Evolutionary conservation across 2,888 invertebrate genomes (phyloP), one percentile per base, ranked within the genome.

Genomic region (Elgonia sp.): DNA sequence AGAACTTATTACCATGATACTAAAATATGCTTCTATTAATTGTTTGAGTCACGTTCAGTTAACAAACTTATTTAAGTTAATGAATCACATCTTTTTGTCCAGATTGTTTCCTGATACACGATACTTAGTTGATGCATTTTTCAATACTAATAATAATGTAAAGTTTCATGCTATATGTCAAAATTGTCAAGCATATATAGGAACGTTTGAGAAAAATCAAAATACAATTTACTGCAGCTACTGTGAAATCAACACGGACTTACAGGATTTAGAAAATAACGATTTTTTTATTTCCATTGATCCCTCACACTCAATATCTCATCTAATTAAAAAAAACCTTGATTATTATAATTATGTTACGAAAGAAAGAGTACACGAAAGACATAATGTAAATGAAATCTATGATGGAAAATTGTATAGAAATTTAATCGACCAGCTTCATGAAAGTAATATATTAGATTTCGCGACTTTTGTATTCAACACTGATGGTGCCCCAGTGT

Each of bases 51-150:
- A 81, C 18, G 67, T 69, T 21, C 50, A 55, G 60, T 65, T 86
- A n/a, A 65, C 73, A 4, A 42, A 82, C 42, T 39, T 86, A 21
- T 81, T 87, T 16, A 72, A 60, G 81, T 18, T 88, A 29, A 46
- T 89, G 9, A 88, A 88, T 62, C 70, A 29, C 1, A 86, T 88
- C 0, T 86, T 89, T 46, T 37, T 6, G 10, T 46, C 12, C 18
- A 42, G 81, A n/a, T 57, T 89, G 12, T n/a, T 89, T 14, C 87
- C 86, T 29, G 76, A 84, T 10, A 80, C 88, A 9, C 21, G 67
- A 50, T 76, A 86, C 70, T 81, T 81, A 62, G 39, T 86, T 14
- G 69, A 86, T 53, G 42, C 40, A 14, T 37, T 86, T 10, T 86
- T 86, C 60, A 75, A 81, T 46, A 21, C 42, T 6, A 18, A 18